Evolutionary conservation across 2,113 vertebrate species (phyloP), one percentile per base, ranked within the genome.

Genomic region (Corydoras maculifer): DNA sequence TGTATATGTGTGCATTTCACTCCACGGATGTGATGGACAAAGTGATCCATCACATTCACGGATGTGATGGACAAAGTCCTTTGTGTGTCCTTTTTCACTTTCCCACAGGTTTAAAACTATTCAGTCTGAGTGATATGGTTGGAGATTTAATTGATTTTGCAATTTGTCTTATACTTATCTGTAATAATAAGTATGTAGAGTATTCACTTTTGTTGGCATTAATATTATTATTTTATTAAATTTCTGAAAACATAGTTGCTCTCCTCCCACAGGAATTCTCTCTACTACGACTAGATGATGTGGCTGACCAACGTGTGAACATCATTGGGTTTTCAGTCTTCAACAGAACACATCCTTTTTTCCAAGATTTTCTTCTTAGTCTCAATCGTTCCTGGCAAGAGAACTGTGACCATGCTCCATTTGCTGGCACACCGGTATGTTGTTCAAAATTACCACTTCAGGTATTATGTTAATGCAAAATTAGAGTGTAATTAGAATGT

Each of bases 321-420:
- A 93, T 99, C 64, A 80, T 99, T 60, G 94, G 94, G 1, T 99
- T 99, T 84, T 99, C 97, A 31, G 94, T 98, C 82, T 98, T 98
- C 91, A 98, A 98, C 87, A 90, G 90, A 76, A 94, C 94, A 1
- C 96, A 99, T 51, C 89, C 92, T 70, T 95, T 94, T 85, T 99
- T 94, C 88, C 91, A 94, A 87, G 94, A 99, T 82, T 98, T 99
- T 79, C 89, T 91, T 7, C 88, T 95, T 76, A 99, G 94, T 80
- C 95, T 99, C 87, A 96, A 96, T 83, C 92, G 94, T 72, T 99
- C 96, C 69, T 99, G 97, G 97, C 94, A 98, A 82, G 97, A 98
- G 86, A 99, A 99, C 85, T 99, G 97, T 15, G 97, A 98, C 77
- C 97, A 99, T 0, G 92, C 92, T 66, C 93, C 95, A 59, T 98